Evolutionary conservation across 2,797 vertebrate species (phyloP).

Genomic region (Falco naumanni): DNA sequence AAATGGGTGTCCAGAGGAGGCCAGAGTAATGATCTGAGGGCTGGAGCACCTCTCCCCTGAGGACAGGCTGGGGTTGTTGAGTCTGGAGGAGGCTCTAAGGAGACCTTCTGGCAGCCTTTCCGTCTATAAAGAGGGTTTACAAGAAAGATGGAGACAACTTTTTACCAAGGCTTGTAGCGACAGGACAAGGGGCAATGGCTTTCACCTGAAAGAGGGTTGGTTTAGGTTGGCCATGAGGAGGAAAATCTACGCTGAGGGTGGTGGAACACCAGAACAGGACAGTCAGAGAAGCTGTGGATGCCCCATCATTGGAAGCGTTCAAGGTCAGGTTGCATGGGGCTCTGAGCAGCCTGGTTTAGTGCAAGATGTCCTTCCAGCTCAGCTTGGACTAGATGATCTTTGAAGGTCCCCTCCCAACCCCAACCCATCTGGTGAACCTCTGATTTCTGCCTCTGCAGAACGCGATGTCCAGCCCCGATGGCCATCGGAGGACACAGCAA

Average conservation of each 20-base stretch:
- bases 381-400: background rate
- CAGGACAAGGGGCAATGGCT: background rate
- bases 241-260: no score
- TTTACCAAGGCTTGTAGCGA: background rate
- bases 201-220: background rate
- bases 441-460: background rate
- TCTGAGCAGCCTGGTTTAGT: background rate
- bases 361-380: background rate
- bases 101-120: background rate
- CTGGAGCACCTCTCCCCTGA: background rate
- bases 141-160: background rate
- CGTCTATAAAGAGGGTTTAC: background rate
- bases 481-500: background rate
- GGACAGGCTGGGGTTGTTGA: background rate
- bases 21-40: background rate
- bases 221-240: background rate
- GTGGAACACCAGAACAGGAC: no score
- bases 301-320: background rate
- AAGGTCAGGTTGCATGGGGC: background rate
- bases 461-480: accelerated
- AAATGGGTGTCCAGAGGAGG: background rate
- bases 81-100: background rate
- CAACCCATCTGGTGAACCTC: background rate
- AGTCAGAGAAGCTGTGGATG: background rate
- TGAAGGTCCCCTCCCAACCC: background rate